phyloP scores from a whole-genome alignment of 2,797 vertebrate genomes.

The Phalanger gymnotis region DNA sequence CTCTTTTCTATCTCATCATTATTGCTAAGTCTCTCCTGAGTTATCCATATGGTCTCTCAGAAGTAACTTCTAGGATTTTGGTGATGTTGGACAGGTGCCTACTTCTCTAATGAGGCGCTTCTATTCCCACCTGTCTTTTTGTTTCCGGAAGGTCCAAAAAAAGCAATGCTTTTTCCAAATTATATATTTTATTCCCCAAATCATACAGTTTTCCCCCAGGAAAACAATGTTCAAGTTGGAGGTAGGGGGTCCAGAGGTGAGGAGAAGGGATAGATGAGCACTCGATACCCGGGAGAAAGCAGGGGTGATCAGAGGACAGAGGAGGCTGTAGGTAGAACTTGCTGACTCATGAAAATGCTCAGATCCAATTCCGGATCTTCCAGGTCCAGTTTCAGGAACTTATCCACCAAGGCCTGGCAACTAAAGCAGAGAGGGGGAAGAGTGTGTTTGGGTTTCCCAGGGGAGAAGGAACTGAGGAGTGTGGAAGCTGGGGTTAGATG shows the following conservation, averaged over 20 bases:
- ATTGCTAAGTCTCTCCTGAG: background rate
- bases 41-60: background rate
- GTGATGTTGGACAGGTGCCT: background rate
- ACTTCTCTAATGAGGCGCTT: background rate
- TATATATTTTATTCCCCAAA: slow-evolving; percentile 70
- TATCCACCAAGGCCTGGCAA: slow-evolving; percentile 89
- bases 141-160: background rate
- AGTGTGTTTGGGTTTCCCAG: background rate
- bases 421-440: slow-evolving; percentile 79
- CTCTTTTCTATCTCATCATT: too few relatives aligned
- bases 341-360: slow-evolving; percentile 89
- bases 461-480: background rate
- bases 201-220: slow-evolving; percentile 29
- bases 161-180: slow-evolving; percentile 52
- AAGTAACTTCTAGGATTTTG: background rate
- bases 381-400: slow-evolving; percentile 91
- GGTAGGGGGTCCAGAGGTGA: background rate
- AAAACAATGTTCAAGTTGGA: background rate
- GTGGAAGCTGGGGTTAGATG: background rate
- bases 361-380: slow-evolving; percentile 90
- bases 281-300: background rate
- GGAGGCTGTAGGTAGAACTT: slow-evolving; percentile 87
- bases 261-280: background rate
- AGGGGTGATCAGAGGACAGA: slow-evolving; percentile 76
- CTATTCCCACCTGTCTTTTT: background rate